Percentiles rank a stretch among this genome's conserved stretches.
Evolutionary conservation across 2,113 vertebrate genomes (phyloP).

Genomic region (Gambusia holbrooki): DNA sequence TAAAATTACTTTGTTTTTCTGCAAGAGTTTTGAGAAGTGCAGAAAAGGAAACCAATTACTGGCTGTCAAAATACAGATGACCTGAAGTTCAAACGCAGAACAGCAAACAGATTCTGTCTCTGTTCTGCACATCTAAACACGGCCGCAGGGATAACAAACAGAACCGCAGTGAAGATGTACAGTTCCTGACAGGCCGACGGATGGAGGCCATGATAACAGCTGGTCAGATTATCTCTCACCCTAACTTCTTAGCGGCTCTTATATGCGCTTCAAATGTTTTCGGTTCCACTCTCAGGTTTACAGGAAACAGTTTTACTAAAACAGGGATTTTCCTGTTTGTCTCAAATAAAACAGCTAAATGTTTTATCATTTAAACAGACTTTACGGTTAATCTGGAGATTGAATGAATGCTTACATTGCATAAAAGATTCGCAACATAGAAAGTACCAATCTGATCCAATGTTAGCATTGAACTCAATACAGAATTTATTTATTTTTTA

Average conservation of each 20-base stretch:
- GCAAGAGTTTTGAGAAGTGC: constrained; percentile 62
- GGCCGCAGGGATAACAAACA: constrained; percentile 38
- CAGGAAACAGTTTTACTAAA: neutral
- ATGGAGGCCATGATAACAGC: constrained; percentile 41
- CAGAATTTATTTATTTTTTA: neutral
- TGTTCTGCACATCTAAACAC: constrained; percentile 59
- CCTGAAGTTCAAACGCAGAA: constrained; percentile 67
- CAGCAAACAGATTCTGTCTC: constrained; percentile 58
- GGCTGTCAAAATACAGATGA: constrained; percentile 73
- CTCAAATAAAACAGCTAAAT: neutral
- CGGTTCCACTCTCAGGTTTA: constrained; percentile 4
- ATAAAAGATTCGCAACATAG: too few relatives aligned
- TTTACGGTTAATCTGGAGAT: too few relatives aligned
- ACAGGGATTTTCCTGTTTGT: neutral
- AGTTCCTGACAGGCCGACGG: constrained; percentile 38
- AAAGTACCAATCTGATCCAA: too few relatives aligned
- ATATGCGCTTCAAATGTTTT: constrained; percentile 4
- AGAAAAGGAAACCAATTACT: constrained; percentile 79
- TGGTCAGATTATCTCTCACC: constrained; percentile 31
- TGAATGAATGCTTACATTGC: too few relatives aligned
- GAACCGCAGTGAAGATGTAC: constrained; percentile 47
- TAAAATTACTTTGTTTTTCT: constrained; percentile 73
- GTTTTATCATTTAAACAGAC: too few relatives aligned
- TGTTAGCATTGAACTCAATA: too few relatives aligned
- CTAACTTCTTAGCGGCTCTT: constrained; percentile 22